Conservation (phyloP, 2,888 invertebrate species). For the Drosophila subquinaria region DNA sequence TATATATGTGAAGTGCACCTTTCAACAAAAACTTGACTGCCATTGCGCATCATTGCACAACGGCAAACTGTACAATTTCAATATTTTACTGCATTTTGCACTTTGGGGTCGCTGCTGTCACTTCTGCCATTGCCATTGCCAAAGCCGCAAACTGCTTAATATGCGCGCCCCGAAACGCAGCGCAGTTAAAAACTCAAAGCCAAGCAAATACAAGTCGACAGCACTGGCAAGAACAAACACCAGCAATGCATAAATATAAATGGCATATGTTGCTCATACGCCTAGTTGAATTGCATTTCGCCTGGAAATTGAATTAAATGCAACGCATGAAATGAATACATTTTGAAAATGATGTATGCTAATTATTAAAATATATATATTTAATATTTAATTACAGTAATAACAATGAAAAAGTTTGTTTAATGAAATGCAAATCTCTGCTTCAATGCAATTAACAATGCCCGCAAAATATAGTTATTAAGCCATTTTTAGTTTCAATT, state of each 20-base stretch:
- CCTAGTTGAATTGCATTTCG: neutral
- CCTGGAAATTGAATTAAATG: neutral
- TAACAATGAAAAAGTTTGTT: neutral
- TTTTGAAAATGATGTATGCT: neutral
- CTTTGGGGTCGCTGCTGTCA: slow-evolving; percentile 48
- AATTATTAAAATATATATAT: neutral
- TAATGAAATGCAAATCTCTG: slow-evolving; percentile 8
- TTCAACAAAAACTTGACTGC: slow-evolving; percentile 57
- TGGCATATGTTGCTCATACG: slow-evolving; percentile 55
- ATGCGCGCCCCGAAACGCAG: slow-evolving; percentile 48
- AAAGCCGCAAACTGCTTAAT: slow-evolving; percentile 37
- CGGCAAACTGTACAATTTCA: slow-evolving; percentile 69
- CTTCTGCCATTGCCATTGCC: slow-evolving; percentile 29
- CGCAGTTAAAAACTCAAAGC: slow-evolving; percentile 36
- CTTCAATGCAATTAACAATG: neutral
- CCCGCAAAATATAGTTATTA: slow-evolving; percentile 10
- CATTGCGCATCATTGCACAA: slow-evolving; percentile 71
- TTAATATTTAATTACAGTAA: slow-evolving; percentile 12
- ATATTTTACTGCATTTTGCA: slow-evolving; percentile 77
- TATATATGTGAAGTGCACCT: slow-evolving; percentile 50
- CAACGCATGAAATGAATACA: neutral
- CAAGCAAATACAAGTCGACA: slow-evolving; percentile 47
- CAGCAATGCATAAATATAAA: slow-evolving; percentile 34
- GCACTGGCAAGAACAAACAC: slow-evolving; percentile 1
- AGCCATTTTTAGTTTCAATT: slow-evolving; percentile 5